A percentile compares a stretch with the other conserved stretches of the same genome.
These are phyloP conservation scores for Hyposoter didymator DNA, from an alignment of 2,888 invertebrate genomes.

Conservation along the genomic window DNA sequence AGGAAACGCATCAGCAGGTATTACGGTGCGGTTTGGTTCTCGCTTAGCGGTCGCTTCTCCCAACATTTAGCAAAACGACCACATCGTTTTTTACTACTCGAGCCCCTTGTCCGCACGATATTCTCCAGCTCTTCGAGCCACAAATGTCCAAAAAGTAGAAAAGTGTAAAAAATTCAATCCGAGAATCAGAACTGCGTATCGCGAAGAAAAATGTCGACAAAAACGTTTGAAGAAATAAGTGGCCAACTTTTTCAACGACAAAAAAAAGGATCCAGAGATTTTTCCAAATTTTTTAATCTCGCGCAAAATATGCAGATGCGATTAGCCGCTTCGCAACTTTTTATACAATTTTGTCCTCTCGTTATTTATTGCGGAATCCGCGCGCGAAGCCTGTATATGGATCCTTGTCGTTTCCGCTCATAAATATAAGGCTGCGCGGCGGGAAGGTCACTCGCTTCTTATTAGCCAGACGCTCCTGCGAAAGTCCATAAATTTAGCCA, in stretches of 20 bases:
- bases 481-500: constrained; percentile 41
- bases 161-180: not conserved
- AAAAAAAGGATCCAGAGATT: not conserved
- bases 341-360: constrained; percentile 3
- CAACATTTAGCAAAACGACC: not conserved
- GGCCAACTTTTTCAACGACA: not conserved
- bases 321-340: not conserved
- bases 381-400: not conserved
- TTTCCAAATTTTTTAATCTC: too few relatives aligned
- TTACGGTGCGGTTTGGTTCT: not conserved
- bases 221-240: not conserved
- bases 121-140: not conserved
- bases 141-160: not conserved
- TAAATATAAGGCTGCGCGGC: not conserved
- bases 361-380: constrained; percentile 27
- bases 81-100: not conserved
- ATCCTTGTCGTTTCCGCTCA: not conserved
- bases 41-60: not conserved
- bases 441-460: constrained; percentile 22
- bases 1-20: not conserved
- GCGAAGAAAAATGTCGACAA: not conserved
- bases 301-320: not conserved
- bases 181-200: not conserved
- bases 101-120: not conserved
- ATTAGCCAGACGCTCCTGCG: constrained; percentile 17